These are phyloP conservation scores for Euura lappo DNA, from an alignment of 1,140 invertebrate genomes.

Conservation along the genomic window DNA sequence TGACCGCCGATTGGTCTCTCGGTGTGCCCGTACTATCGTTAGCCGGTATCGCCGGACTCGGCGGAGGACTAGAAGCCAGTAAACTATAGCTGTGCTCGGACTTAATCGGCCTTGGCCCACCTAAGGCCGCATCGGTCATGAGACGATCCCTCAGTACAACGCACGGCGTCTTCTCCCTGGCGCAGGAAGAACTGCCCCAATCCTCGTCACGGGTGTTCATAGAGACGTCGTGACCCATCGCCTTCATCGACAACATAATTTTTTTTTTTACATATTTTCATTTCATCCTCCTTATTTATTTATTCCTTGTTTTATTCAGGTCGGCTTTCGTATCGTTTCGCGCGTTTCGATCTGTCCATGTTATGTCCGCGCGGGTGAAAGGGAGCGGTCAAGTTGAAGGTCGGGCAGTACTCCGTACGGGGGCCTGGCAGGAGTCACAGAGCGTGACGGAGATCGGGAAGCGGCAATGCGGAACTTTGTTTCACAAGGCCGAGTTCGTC, in stretches of 20 bases:
- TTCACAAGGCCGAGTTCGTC: neutral
- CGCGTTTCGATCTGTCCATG: neutral
- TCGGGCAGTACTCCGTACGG: constrained; percentile 25
- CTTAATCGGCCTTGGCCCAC: constrained; percentile 77
- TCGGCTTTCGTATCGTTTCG: no score
- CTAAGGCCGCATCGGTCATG: constrained; percentile 87
- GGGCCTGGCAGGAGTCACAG: constrained; percentile 9
- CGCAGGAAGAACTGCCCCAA: constrained; percentile 40
- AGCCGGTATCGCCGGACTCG: constrained; percentile 61
- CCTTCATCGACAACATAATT: constrained; percentile 25
- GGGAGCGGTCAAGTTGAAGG: constrained; percentile 51
- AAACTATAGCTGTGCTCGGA: constrained; percentile 86
- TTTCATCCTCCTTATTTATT: no score
- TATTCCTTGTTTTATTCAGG: no score
- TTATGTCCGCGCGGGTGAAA: constrained; percentile 16
- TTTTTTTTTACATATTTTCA: neutral
- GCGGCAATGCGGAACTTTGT: constrained; percentile 6
- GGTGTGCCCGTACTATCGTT: constrained; percentile 36
- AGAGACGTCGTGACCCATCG: constrained; percentile 43
- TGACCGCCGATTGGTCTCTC: constrained; percentile 23
- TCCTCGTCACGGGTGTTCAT: constrained; percentile 52
- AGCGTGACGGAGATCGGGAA: constrained; percentile 26
- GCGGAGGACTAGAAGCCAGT: constrained; percentile 64
- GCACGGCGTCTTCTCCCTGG: constrained; percentile 46
- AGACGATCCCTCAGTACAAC: constrained; percentile 86